Conservation (phyloP, 2,113 vertebrate species). For the Nannospalax galili region DNA sequence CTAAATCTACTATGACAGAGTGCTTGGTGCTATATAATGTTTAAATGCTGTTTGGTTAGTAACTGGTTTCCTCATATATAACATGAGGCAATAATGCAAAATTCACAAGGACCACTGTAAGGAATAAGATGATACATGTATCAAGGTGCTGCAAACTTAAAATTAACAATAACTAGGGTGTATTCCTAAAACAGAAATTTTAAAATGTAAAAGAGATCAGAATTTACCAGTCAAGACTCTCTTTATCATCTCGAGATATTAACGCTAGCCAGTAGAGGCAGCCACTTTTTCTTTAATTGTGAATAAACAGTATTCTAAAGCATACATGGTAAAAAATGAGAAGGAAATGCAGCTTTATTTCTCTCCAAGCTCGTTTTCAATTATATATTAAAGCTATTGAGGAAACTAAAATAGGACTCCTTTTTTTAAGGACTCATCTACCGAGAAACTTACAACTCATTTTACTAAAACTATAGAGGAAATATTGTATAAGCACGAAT, state of each 20-base stretch:
- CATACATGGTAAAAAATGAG: background rate
- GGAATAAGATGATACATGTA: constrained; percentile 18
- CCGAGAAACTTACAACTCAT: constrained; percentile 46
- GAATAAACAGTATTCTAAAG: constrained; percentile 53
- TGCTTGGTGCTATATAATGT: constrained; percentile 17
- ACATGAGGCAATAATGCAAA: constrained; percentile 9
- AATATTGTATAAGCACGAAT: constrained; percentile 22
- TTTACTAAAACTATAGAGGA: constrained; percentile 42
- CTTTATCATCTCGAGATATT: background rate
- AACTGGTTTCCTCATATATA: constrained; percentile 48
- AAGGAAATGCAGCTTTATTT: constrained; percentile 39
- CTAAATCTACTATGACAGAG: background rate
- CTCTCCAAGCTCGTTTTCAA: background rate
- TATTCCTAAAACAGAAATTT: constrained; percentile 44
- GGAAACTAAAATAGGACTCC: background rate
- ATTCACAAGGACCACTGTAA: background rate
- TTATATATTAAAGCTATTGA: constrained; percentile 22
- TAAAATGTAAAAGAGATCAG: constrained; percentile 46
- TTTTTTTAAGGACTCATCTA: constrained; percentile 29
- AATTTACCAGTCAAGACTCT: constrained; percentile 25
- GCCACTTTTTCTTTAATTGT: background rate
- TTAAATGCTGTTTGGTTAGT: background rate
- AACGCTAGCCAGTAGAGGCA: background rate
- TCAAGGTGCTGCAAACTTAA: background rate
- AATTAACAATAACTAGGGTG: background rate